A percentile compares a stretch with the other conserved stretches of the same genome.
These are phyloP conservation scores for Nyctereutes procyonoides DNA, from an alignment of 2,113 vertebrate species.

Conservation along the genomic window DNA sequence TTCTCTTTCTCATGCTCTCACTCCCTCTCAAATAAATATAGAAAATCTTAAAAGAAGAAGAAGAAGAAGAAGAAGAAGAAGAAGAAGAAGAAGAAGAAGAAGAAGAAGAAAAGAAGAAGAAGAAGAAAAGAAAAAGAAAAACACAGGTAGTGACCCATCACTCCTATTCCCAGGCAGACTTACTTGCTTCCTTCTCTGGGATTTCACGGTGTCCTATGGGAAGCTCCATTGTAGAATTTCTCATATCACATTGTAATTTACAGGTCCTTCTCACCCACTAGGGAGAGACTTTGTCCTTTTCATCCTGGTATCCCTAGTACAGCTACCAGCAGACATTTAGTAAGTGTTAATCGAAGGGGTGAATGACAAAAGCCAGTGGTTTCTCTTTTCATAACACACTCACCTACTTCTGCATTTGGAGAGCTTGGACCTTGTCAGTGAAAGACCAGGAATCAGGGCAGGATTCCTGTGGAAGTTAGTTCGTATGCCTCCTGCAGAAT, in stretches of 20 bases:
- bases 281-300: conserved; percentile 56
- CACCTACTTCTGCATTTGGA: background rate
- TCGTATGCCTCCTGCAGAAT: background rate
- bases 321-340: background rate
- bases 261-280: background rate
- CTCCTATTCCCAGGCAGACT: background rate
- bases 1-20: no score
- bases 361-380: background rate
- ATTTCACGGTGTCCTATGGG: background rate
- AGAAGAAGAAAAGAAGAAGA: background rate
- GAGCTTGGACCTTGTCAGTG: background rate
- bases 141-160: background rate
- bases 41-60: no score
- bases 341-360: background rate
- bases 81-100: background rate
- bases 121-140: background rate
- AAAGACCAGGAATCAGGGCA: background rate
- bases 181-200: background rate
- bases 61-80: no score
- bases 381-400: background rate
- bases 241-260: background rate
- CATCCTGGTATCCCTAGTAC: conserved; percentile 12
- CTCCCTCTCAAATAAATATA: no score
- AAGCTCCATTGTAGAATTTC: background rate
- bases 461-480: background rate